Evolutionary conservation across 2,113 vertebrate genomes (phyloP).

Genomic region (Agelaius tricolor): DNA sequence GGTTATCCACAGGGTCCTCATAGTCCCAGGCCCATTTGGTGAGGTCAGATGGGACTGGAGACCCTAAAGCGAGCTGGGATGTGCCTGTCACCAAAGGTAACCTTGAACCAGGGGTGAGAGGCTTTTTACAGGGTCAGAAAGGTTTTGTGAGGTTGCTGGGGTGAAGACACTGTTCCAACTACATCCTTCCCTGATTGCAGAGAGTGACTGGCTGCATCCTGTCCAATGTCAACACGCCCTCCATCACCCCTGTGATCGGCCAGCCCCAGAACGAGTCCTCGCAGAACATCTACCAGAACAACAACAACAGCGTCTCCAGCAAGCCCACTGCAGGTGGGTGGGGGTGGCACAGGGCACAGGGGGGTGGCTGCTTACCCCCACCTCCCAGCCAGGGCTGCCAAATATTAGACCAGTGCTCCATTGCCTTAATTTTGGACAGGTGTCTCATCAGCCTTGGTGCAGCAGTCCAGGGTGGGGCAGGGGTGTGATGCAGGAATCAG

Average conservation of each 20-base stretch:
- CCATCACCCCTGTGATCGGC: constrained; percentile 91
- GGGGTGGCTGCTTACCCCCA: too few relatives aligned
- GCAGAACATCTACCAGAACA: constrained; percentile 90
- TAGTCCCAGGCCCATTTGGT: background rate
- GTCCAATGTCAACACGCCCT: constrained; percentile 96
- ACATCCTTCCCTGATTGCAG: constrained; percentile 62
- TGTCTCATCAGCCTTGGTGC: background rate
- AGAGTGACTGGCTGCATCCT: constrained; percentile 98
- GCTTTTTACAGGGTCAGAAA: rapidly evolving
- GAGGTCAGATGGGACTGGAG: background rate
- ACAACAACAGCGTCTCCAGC: constrained; percentile 77
- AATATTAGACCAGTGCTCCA: background rate
- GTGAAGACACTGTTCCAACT: background rate
- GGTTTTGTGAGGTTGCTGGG: background rate
- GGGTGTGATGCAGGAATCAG: background rate
- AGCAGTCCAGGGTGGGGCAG: background rate
- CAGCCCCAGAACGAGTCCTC: constrained; percentile 89
- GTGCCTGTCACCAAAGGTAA: background rate
- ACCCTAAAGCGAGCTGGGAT: background rate
- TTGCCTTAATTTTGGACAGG: background rate
- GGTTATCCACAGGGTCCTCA: background rate
- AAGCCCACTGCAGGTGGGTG: constrained; percentile 87
- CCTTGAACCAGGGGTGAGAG: background rate
- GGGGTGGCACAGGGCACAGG: rapidly evolving
- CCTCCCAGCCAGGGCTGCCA: background rate